phyloP scores from a whole-genome alignment of 2,113 vertebrate species.

The Mugil cephalus region DNA sequence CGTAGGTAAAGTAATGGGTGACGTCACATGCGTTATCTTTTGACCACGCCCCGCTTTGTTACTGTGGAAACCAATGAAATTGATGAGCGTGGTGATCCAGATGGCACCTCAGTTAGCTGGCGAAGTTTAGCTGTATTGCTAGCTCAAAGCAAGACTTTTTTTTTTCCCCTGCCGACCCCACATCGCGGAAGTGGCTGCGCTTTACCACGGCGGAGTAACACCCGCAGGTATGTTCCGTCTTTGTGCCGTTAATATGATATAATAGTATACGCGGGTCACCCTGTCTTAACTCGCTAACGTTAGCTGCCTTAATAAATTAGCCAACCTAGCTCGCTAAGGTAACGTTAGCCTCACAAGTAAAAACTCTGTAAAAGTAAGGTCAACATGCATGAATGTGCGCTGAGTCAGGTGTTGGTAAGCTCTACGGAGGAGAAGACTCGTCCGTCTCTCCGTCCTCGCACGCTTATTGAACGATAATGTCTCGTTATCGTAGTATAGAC shows the following conservation, averaged over 20 bases:
- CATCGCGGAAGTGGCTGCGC: neutral
- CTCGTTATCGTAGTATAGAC: neutral
- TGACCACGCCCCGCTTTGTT: conserved; percentile 64
- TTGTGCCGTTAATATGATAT: neutral
- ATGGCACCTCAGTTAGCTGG: conserved; percentile 41
- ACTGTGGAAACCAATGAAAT: conserved; percentile 73
- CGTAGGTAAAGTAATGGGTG: neutral
- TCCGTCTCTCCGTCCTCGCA: accelerated
- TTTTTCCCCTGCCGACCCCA: neutral
- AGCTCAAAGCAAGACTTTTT: neutral
- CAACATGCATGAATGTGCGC: neutral
- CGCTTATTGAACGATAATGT: neutral
- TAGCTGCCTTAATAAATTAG: conserved; percentile 27
- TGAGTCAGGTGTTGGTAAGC: neutral
- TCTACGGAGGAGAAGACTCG: neutral
- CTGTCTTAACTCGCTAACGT: conserved; percentile 1
- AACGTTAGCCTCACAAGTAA: conserved; percentile 3
- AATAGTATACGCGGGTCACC: neutral
- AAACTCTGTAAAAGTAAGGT: neutral
- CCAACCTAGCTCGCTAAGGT: conserved; percentile 20
- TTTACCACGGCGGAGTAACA: neutral
- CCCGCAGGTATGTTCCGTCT: conserved; percentile 49
- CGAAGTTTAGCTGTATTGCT: conserved; percentile 41
- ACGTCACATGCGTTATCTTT: neutral
- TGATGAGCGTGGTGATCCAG: conserved; percentile 46